A percentile compares a stretch with the other conserved stretches of the same genome.
Evolutionary conservation across 1,140 invertebrate genomes (phyloP).

Genomic region (Lerema accius): DNA sequence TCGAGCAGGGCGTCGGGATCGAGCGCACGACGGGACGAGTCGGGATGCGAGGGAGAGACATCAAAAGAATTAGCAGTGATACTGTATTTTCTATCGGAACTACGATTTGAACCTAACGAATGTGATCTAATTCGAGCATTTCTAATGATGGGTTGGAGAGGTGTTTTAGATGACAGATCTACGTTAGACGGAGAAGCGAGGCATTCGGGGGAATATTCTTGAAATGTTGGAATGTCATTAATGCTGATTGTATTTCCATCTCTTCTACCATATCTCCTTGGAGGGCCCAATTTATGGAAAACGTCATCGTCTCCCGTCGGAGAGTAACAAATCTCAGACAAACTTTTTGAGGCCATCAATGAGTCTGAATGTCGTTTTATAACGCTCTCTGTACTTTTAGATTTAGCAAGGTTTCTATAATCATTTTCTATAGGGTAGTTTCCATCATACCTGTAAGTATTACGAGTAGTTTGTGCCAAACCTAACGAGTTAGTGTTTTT

Average conservation of each 20-base stretch:
- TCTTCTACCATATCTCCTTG: slow-evolving; percentile 37
- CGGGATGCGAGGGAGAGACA: slow-evolving; percentile 74
- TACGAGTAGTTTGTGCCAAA: slow-evolving; percentile 22
- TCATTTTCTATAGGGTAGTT: slow-evolving; percentile 1
- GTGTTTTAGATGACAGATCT: slow-evolving; percentile 53
- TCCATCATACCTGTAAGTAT: slow-evolving; percentile 1
- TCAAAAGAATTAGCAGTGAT: slow-evolving; percentile 78
- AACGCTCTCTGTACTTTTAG: slow-evolving; percentile 30
- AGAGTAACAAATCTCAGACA: slow-evolving; percentile 30
- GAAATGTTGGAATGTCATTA: slow-evolving; percentile 57
- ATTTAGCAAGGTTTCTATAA: slow-evolving; percentile 22
- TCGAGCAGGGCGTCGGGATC: slow-evolving; percentile 64
- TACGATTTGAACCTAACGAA: slow-evolving; percentile 55
- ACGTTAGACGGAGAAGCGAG: slow-evolving; percentile 50
- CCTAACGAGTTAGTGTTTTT: slow-evolving; percentile 15
- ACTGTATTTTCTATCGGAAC: slow-evolving; percentile 66
- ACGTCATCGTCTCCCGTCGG: slow-evolving; percentile 16
- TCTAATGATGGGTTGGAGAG: slow-evolving; percentile 67
- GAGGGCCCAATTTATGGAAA: slow-evolving; percentile 1
- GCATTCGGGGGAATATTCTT: slow-evolving; percentile 61
- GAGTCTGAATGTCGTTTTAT: slow-evolving; percentile 54
- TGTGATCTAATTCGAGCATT: slow-evolving; percentile 61
- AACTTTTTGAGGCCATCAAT: slow-evolving; percentile 39
- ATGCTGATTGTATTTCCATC: slow-evolving; percentile 52
- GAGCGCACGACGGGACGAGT: slow-evolving; percentile 69